Evolutionary conservation across 2,888 invertebrate genomes (phyloP).

Genomic region (Periphyllus acericola): DNA sequence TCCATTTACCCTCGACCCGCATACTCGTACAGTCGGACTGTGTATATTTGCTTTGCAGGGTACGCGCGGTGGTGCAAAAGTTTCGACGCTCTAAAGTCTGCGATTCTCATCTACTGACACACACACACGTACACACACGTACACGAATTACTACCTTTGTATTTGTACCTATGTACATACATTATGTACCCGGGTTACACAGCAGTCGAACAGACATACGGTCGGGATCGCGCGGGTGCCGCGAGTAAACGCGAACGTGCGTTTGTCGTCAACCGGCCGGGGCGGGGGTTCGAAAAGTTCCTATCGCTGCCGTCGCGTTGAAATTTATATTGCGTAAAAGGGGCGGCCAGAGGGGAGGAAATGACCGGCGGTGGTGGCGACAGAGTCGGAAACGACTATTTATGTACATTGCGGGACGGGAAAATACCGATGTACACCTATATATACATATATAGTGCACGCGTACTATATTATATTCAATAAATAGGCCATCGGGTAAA

Average conservation of each 20-base stretch:
- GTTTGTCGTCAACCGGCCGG: background rate
- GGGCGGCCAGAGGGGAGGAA: background rate
- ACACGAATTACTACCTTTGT: background rate
- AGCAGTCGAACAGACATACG: no score
- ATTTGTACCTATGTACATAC: background rate
- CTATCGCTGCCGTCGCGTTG: background rate
- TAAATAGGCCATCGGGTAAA: background rate
- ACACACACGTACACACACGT: background rate
- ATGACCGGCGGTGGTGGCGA: background rate
- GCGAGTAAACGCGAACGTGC: conserved; percentile 8
- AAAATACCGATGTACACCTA: background rate
- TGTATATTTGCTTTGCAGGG: conserved; percentile 9
- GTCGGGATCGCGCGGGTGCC: background rate
- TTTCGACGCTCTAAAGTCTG: background rate
- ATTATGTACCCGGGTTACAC: background rate
- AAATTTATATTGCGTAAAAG: background rate
- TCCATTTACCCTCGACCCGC: background rate
- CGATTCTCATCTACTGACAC: background rate
- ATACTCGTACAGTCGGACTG: background rate
- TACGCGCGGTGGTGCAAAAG: background rate
- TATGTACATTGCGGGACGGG: background rate
- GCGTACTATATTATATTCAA: background rate
- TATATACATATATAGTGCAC: no score
- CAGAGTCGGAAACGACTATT: background rate
- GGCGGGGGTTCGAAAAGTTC: background rate